Evolutionary conservation across 2,888 invertebrate species (phyloP).

Genomic region (Acholoe squamosa): DNA sequence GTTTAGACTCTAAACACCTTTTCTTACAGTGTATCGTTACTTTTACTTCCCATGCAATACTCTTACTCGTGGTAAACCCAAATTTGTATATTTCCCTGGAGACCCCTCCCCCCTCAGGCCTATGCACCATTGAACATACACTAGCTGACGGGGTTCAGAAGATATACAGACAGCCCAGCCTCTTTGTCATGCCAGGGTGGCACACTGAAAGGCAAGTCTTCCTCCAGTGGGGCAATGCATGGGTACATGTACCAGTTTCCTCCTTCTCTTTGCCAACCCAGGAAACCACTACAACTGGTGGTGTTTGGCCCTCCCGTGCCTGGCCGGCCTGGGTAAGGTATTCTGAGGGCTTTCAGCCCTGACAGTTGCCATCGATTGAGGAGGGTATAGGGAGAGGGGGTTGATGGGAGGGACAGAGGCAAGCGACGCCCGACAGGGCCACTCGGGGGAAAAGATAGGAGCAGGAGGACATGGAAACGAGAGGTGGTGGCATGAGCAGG

Average conservation of each 20-base stretch:
- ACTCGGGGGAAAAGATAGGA: conserved; percentile 24
- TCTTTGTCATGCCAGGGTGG: no score
- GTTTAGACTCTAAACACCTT: no score
- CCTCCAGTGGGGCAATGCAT: not conserved
- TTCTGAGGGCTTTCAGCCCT: not conserved
- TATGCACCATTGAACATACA: no score
- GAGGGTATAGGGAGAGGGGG: not conserved
- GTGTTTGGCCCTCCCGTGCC: no score
- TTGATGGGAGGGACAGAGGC: not conserved
- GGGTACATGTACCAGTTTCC: not conserved
- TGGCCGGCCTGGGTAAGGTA: not conserved
- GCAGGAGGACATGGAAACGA: not conserved
- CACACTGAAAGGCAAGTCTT: not conserved
- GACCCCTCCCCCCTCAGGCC: no score
- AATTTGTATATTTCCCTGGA: no score
- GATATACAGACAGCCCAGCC: no score
- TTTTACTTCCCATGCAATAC: no score
- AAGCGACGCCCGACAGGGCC: not conserved
- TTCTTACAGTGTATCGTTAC: no score
- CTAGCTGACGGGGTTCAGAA: no score
- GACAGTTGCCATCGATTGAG: conserved; percentile 41
- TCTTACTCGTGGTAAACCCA: no score
- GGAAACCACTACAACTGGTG: not conserved
- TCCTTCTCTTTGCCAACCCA: not conserved
- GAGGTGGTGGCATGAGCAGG: not conserved